Percentiles rank a stretch among this genome's conserved stretches.
phyloP scores from a whole-genome alignment of 2,113 vertebrate genomes.

The Leucoraja erinaceus region DNA sequence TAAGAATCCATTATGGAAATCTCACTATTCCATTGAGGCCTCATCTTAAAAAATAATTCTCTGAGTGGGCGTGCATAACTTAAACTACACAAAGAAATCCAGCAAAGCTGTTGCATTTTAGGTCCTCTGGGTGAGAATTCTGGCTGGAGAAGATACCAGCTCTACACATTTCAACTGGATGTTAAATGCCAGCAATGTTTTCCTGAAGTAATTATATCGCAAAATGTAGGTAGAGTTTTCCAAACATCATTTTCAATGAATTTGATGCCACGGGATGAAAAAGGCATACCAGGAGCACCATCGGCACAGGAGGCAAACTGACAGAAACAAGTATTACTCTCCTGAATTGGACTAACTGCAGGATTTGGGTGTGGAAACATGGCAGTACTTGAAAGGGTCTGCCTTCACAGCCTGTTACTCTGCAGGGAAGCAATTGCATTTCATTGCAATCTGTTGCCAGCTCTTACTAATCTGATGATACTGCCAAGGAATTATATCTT shows the following conservation, averaged over 20 bases:
- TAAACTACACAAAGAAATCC: not conserved
- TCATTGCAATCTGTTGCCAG: not conserved
- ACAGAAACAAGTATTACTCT: not conserved
- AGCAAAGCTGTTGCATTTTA: too few relatives aligned
- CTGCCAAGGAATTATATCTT: not conserved
- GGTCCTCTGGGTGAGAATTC: not conserved
- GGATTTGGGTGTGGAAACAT: not conserved
- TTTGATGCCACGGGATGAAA: not conserved
- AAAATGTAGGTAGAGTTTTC: not conserved
- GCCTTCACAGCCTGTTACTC: not conserved
- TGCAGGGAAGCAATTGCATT: not conserved
- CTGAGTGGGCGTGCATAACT: not conserved
- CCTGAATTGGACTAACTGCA: not conserved
- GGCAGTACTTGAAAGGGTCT: not conserved
- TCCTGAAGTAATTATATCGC: not conserved
- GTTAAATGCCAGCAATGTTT: not conserved
- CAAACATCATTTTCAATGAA: not conserved
- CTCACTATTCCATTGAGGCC: not conserved
- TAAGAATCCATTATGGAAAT: not conserved
- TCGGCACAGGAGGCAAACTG: not conserved
- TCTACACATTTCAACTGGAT: not conserved
- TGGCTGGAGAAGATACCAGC: not conserved
- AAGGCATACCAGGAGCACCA: not conserved
- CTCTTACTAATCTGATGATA: not conserved
- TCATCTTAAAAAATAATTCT: not conserved